A percentile compares a stretch with the other conserved stretches of the same genome.
These are phyloP conservation scores for Tineola bisselliella DNA, from an alignment of 2,888 invertebrate genomes.

Conservation along the genomic window DNA sequence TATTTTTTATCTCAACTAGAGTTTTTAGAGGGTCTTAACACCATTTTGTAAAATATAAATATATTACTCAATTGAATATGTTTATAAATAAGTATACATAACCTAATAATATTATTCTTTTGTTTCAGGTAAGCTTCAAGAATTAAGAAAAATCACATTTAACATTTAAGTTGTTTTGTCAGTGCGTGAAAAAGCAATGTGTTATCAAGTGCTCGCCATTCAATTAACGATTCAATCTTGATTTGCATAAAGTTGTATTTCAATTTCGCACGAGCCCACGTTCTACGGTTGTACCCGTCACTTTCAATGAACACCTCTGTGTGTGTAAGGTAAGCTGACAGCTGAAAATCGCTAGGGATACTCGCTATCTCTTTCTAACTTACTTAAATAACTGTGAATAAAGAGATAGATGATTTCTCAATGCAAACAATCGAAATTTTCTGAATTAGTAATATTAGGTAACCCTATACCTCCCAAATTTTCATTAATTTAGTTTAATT, in stretches of 20 bases:
- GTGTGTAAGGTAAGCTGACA: constrained; percentile 39
- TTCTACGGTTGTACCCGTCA: constrained; percentile 19
- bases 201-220: constrained; percentile 40
- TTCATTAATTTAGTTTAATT: too few species aligned
- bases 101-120: constrained; percentile 24
- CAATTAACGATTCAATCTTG: constrained; percentile 47
- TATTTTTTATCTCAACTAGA: constrained; percentile 30
- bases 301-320: constrained; percentile 20
- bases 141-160: background rate
- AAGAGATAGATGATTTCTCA: constrained; percentile 11
- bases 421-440: constrained; percentile 12
- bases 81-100: background rate
- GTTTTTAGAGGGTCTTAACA: background rate
- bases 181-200: constrained; percentile 34
- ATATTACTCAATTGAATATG: background rate
- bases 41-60: background rate
- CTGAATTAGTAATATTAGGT: constrained; percentile 9
- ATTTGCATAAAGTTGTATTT: constrained; percentile 53
- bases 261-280: constrained; percentile 36
- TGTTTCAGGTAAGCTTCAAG: constrained; percentile 54
- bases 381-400: background rate
- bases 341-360: constrained; percentile 38
- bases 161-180: constrained; percentile 31
- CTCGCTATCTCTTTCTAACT: constrained; percentile 12
- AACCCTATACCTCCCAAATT: too few species aligned